Evolutionary conservation across 1,140 invertebrate species (phyloP).

Genomic region (Formica exsecta): DNA sequence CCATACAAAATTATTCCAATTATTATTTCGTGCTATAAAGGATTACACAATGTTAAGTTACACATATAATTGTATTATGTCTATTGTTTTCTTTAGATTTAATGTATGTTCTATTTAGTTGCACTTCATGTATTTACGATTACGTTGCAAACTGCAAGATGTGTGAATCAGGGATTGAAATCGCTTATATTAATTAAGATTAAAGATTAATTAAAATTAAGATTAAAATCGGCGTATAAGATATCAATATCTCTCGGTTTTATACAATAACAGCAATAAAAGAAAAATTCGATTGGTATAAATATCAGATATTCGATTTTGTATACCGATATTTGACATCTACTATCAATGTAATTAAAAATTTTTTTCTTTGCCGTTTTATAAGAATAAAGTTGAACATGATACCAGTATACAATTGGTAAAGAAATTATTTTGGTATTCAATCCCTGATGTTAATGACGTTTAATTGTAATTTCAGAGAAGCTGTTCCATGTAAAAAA

Average conservation of each 20-base stretch:
- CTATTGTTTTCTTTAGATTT: neutral
- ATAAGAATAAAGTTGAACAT: neutral
- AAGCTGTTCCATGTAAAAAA: neutral
- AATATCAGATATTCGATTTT: neutral
- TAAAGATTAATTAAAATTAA: no score
- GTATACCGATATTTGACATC: neutral
- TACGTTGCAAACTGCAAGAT: neutral
- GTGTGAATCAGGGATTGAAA: no score
- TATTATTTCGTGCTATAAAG: neutral
- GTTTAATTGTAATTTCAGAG: conserved; percentile 8
- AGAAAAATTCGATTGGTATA: no score
- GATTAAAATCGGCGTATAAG: no score
- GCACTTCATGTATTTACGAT: neutral
- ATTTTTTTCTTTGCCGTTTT: conserved; percentile 4
- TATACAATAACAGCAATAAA: no score
- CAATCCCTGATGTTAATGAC: neutral
- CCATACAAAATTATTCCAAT: neutral
- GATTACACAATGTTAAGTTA: neutral
- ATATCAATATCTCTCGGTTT: no score
- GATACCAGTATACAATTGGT: neutral
- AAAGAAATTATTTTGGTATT: conserved; percentile 17
- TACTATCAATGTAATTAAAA: neutral
- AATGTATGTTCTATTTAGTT: conserved; percentile 7
- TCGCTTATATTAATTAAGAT: no score
- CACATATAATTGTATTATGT: neutral